phyloP scores from a whole-genome alignment of 2,113 vertebrate genomes.

The Scatophagus argus region DNA sequence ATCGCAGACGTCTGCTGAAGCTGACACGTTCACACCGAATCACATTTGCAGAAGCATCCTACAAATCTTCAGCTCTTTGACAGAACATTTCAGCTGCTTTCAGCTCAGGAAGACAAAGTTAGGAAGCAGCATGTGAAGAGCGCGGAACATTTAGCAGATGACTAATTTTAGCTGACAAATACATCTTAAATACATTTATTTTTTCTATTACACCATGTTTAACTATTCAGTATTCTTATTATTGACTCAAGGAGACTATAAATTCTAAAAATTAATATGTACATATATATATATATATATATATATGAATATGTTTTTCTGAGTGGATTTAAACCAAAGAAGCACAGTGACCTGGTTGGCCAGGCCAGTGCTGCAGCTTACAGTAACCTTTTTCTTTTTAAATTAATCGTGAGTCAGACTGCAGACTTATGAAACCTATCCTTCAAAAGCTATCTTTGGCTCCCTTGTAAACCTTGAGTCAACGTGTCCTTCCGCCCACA shows the following conservation, averaged over 20 bases:
- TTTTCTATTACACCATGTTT: background rate
- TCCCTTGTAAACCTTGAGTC: constrained; percentile 55
- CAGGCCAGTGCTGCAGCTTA: background rate
- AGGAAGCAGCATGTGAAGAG: background rate
- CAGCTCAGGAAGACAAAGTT: background rate
- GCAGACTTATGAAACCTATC: constrained; percentile 56
- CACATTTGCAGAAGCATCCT: background rate
- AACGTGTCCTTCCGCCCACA: constrained; percentile 45
- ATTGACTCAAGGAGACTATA: background rate
- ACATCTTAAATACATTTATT: background rate
- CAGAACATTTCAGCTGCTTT: background rate
- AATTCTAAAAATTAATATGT: too few species aligned
- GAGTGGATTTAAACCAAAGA: background rate
- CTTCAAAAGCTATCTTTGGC: constrained; percentile 63
- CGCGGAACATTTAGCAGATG: background rate
- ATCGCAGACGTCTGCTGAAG: background rate
- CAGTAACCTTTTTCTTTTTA: background rate
- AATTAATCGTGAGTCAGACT: constrained; percentile 38
- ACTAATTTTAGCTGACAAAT: background rate
- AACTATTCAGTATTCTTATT: background rate
- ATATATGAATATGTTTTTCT: background rate
- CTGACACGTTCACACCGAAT: too few species aligned
- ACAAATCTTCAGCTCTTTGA: background rate
- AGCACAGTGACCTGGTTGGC: background rate
- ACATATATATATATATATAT: too few species aligned